Base-by-base conservation (phyloP, 2,888 invertebrate species). In the Serrognathus titanus region DNA sequence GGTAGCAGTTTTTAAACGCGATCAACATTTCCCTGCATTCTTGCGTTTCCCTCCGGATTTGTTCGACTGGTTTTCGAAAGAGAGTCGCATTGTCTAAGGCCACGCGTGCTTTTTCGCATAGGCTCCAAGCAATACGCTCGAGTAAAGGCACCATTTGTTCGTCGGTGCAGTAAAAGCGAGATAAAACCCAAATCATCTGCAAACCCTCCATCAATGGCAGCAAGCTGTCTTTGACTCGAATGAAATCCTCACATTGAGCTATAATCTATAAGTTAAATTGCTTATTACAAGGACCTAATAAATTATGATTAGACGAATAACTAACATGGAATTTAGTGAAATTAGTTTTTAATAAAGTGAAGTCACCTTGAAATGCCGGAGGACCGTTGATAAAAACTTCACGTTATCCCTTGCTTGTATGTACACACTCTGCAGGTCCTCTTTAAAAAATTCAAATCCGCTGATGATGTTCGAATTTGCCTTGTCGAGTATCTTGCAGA, bases 161-260 rank as follows among this genome's bases (percentile, higher is more conserved):
- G 70, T 95, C 95, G 0, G 81, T 85, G 59, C 90, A 87, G 73
- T 91, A 96, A 68, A 93, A 92, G 50, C 85, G 80, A 0, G 95
- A 95, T 52, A 96, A 83, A 49, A 94, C 89, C 96, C 96, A 96
- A 70, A 95, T 89, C 83, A 95, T 89, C 66, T 90, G 87, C 39
- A 96, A 76, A 1, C 92, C 91, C 61, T 92, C 90, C 80, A 94
- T 89, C 60, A 95, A 78, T 55, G 87, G 84, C 0, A 91, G 89
- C 24, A 96, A 82, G 4, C 86, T 83, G 40, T 90, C 86, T 9
- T 83, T 82, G 13, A 94, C 87, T 72, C 85, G 83, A 54, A 84
- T 80, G 58, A 94, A 88, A 24, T 88, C 85, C 0, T 85, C 83
- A 36, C 70, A 69, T n/a, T 66, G 61, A 2, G 73, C 71, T 31